Base-by-base conservation (phyloP, 1,140 invertebrate genomes). In the Aricia agestis region DNA sequence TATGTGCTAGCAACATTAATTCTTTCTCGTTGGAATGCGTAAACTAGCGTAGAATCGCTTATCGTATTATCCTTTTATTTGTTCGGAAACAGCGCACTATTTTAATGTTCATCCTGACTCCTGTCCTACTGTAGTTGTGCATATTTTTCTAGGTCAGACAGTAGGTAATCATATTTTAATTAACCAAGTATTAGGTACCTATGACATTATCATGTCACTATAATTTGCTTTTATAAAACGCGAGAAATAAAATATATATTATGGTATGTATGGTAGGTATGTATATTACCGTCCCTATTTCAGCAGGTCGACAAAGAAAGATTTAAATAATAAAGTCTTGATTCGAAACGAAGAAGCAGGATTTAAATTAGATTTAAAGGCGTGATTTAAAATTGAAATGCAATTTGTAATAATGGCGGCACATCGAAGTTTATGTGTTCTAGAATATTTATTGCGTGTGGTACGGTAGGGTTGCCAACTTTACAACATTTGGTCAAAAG, bases 251-350 rank as follows among this genome's bases (percentile, higher is more conserved):
- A n/a, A n/a, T n/a, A n/a, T n/a, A n/a, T n/a, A n/a, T n/a, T n/a
- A n/a, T n/a, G n/a, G n/a, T n/a, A n/a, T n/a, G n/a, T n/a, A n/a
- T n/a, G n/a, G n/a, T n/a, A n/a, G n/a, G n/a, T n/a, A n/a, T n/a
- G n/a, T n/a, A n/a, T n/a, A n/a, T n/a, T n/a, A n/a, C n/a, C n/a
- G n/a, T n/a, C 25, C 25, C 25, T 25, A 25, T 25, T 25, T 25
- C 25, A 25, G 25, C 3, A 25, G 25, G 72, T 76, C 72, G 71
- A 45, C 67, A 59, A 31, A 57, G 68, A 69, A 58, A 45, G 71
- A 66, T 67, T 31, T 41, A 52, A 67, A 52, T n/a, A 32, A 19
- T 13, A 41, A 52, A 52, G 45, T 52, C 36, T 7, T 36, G 36
- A 36, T 36, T 52, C 45, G 45, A 9, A 52, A 52, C 45, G 45